Evolutionary conservation across 2,113 vertebrate genomes (phyloP).

Genomic region (Sinocyclocheilus anophthalmus): DNA sequence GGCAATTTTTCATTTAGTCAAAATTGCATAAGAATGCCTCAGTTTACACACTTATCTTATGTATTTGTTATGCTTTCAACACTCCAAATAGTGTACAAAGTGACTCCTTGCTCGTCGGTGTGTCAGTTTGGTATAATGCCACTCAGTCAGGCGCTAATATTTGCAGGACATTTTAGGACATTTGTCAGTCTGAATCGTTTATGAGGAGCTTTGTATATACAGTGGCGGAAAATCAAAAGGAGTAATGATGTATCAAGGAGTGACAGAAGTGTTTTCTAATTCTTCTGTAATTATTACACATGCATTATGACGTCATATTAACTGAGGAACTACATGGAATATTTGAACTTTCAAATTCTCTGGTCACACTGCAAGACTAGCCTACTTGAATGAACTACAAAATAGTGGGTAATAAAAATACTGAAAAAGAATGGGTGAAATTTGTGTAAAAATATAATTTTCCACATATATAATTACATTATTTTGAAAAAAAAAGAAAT

Average conservation of each 20-base stretch:
- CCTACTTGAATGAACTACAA: background rate
- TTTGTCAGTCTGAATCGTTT: background rate
- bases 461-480: too few relatives aligned
- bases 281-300: background rate
- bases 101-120: background rate
- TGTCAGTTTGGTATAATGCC: background rate
- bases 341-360: background rate
- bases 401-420: background rate
- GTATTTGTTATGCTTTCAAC: background rate
- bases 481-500: background rate
- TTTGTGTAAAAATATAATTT: too few relatives aligned
- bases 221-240: too few relatives aligned
- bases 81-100: slow-evolving; percentile 5
- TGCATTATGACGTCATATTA: background rate
- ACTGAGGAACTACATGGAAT: background rate
- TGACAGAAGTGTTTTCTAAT: background rate
- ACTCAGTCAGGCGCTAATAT: background rate
- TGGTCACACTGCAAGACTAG: background rate
- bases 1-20: background rate
- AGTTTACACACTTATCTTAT: background rate
- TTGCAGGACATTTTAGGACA: background rate
- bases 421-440: background rate
- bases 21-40: background rate
- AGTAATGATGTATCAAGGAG: background rate
- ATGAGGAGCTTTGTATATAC: background rate